Evolutionary conservation across 2,113 vertebrate species (phyloP), one percentile per base, ranked within the genome.

Genomic region (Paramisgurnus dabryanus): DNA sequence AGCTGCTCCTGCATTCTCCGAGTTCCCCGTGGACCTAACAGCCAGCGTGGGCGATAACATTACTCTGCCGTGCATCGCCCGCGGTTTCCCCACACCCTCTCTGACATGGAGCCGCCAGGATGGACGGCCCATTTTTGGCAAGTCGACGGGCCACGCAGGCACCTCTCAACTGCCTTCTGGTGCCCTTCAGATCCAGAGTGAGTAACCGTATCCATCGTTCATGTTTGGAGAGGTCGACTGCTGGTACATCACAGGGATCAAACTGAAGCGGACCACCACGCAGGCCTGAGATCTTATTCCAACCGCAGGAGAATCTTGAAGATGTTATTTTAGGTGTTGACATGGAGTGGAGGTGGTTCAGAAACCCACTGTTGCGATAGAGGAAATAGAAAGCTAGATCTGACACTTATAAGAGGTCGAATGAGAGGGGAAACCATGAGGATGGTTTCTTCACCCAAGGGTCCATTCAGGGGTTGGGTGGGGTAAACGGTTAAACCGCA

Each of bases 171-270:
- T 89, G 4, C 88, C 92, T 17, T 84, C 88, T 0, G 94, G 93
- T 4, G 87, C 91, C 81, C 93, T 98, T 73, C 87, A 93, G 84
- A 93, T 97, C 10, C 84, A 94, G 78, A 93, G 96, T 98, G 94
- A 95, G 96, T 90, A 85, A 55, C 63, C 66, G 67, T 45, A 78
- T 47, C 7, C 72, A 49, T 68, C 58, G 55, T 53, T 34, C 63
- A 49, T 81, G 79, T 66, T 76, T 34, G 2, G 60, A 7, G 60
- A 45, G 60, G 18, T 64, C 0, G 8, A 43, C 58, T 50, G 22
- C 43, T 49, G 17, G 11, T 8, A 64, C 40, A 74, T 60, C 18
- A 11, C 55, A 61, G 41, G 13, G 12, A 61, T 3, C 18, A 45
- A 60, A 47, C n/a, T 13, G 13, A 49, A 58, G 3, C 15, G 18